phyloP scores from a whole-genome alignment of 1,140 invertebrate species.

The Pissodes strobi region DNA sequence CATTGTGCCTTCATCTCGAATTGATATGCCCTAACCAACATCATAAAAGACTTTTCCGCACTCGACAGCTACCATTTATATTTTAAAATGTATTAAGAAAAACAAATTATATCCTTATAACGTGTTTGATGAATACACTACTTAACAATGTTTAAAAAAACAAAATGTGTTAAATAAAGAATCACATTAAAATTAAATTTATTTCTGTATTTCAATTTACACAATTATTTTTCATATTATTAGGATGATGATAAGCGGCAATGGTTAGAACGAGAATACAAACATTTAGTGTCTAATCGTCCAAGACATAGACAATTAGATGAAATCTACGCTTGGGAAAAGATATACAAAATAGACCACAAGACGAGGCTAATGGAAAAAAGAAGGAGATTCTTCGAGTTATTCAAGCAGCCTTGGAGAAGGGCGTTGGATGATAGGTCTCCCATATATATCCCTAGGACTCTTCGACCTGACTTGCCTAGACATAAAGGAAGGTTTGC shows the following conservation, averaged over 20 bases:
- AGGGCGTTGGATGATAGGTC: constrained; percentile 67
- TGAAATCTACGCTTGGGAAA: constrained; percentile 77
- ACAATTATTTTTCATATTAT: too few relatives aligned
- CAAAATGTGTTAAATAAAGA: too few relatives aligned
- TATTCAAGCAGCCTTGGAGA: constrained; percentile 61
- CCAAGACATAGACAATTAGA: constrained; percentile 63
- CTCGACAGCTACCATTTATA: too few relatives aligned
- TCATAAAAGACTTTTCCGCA: too few relatives aligned
- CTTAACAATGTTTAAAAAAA: too few relatives aligned
- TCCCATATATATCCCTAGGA: constrained; percentile 70
- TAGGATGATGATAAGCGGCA: constrained; percentile 64
- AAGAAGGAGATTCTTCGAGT: constrained; percentile 70
- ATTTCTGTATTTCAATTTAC: too few relatives aligned
- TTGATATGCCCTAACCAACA: too few relatives aligned
- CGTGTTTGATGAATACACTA: too few relatives aligned
- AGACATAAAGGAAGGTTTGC: constrained; percentile 57
- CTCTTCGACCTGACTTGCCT: constrained; percentile 60
- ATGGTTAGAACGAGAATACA: constrained; percentile 72
- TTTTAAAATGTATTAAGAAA: too few relatives aligned
- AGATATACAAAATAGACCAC: constrained; percentile 73
- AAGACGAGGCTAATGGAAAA: constrained; percentile 69
- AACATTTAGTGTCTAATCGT: constrained; percentile 68
- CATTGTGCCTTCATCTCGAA: too few relatives aligned
- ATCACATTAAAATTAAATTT: too few relatives aligned
- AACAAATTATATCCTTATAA: too few relatives aligned